Base-by-base conservation (phyloP, 2,888 invertebrate species). In the Tanytarsus gracilentus region DNA sequence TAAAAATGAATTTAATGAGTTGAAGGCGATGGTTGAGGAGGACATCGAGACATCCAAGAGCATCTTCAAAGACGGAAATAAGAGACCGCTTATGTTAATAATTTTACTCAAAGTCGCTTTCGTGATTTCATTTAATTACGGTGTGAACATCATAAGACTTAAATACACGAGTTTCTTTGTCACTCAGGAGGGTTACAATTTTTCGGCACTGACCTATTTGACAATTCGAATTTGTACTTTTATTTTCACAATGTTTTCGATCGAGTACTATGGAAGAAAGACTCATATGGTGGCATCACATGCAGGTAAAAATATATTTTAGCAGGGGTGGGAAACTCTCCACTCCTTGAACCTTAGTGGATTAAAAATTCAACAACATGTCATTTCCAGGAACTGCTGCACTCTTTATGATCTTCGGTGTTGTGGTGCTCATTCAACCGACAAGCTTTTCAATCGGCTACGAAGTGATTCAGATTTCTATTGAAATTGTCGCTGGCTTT, bases 21-120 rank as follows among this genome's bases (percentile, higher is more conserved):
- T 63, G 8, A 59, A 55, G 33, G 27, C 25, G 9, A 62, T 63
- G 63, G 52, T 30, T 27, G 49, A 55, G 14, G 62, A 63, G 44
- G 60, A 55, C 29, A 36, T 36, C 8, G 44, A 40, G n/a, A 48
- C 48, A 29, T 48, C 33, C 11, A 40, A 30, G 9, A 25, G 21
- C 26, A 30, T 55, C 4, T 49, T 48, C 9, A 18, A 29, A 11
- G 51, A 63, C 48, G 33, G 33, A 23, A 63, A 63, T 60, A 25
- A 26, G 16, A 49, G 58, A n/a, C 60, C 63, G 14, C 48, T 63
- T 21, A 16, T 58, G 7, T 30, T 61, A 52, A 55, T 61, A 7
- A 18, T 25, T 2, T 26, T 49, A 29, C 39, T 36, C 6, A 53
- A 60, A 27, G 16, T 21, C 16, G 60, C 40, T 25, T 53, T 33